Evolutionary conservation across 2,113 vertebrate species (phyloP), one percentile per base, ranked within the genome.

Genomic region (Otocyon megalotis): DNA sequence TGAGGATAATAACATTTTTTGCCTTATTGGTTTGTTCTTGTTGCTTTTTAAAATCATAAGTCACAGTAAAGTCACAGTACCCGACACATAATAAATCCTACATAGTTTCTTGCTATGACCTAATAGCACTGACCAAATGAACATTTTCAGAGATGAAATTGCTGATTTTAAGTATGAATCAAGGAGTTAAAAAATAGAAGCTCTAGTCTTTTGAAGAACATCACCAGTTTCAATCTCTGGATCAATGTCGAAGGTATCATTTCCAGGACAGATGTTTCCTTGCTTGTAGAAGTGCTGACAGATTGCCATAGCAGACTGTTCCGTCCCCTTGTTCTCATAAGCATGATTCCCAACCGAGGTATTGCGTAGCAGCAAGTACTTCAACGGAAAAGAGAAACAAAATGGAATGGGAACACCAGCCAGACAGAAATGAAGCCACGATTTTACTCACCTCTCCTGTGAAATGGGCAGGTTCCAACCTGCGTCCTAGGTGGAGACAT

Each of bases 191-290:
- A 96, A 89, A 74, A n/a, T 3, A 11, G 12, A 81, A 86, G n/a
- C 37, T 79, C 30, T 37, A 65, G 30, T 32, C 62, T 83, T 85
- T 58, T 88, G 53, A 97, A 88, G 60, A 89, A 96, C 56, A 65
- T 99, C 98, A 99, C 99, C 99, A 98, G 98, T 99, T 92, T 99
- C 99, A 83, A 99, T 98, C 94, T 99, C 98, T 32, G 99, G 99
- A 90, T 99, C 99, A 74, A 99, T 99, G 97, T 99, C 98, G 97
- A 99, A 99, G 74, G 99, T 99, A 26, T 99, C 99, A 0, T 99
- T 99, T 94, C 98, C 99, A 85, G 99, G 99, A 72, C 97, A 99
- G 82, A 99, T 99, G 96, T 90, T 99, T 92, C 99, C 98, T 98
- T 98, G 98, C 97, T 98, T 99, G 98, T 99, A 99, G 97, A 99